phyloP scores from a whole-genome alignment of 2,113 vertebrate species.

The Oncorhynchus tshawytscha region DNA sequence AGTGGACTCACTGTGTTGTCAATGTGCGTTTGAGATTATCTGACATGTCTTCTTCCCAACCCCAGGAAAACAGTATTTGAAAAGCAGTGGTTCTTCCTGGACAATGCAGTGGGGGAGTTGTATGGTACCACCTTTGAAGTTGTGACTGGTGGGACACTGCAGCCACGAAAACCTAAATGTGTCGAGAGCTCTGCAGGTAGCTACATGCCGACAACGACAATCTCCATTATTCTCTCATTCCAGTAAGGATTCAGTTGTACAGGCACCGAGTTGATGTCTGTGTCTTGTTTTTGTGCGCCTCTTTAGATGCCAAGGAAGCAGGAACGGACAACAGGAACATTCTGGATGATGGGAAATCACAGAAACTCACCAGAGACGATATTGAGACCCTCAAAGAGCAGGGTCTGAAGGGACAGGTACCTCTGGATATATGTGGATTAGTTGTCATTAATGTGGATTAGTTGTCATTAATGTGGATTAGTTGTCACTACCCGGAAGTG shows the following conservation, averaged over 20 bases:
- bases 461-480: background rate
- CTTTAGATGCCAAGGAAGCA: constrained; percentile 86
- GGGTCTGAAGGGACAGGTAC: constrained; percentile 94
- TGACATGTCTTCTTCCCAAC: background rate
- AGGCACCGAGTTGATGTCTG: background rate
- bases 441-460: background rate
- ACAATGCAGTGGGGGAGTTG: constrained; percentile 83
- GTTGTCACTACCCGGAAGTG: too few relatives aligned
- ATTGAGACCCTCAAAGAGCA: constrained; percentile 96
- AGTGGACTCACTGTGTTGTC: too few relatives aligned
- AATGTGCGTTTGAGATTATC: background rate
- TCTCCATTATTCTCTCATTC: background rate
- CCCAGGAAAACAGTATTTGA: constrained; percentile 92
- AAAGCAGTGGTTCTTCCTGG: constrained; percentile 94
- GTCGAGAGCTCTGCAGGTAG: constrained; percentile 77
- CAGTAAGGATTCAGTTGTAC: background rate
- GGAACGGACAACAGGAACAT: constrained; percentile 97
- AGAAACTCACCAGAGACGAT: constrained; percentile 96
- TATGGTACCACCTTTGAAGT: constrained; percentile 91
- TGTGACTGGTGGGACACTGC: constrained; percentile 79
- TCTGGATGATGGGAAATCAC: constrained; percentile 94
- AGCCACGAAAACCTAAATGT: constrained; percentile 70
- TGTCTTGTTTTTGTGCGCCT: constrained; percentile 4
- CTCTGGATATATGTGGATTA: background rate
- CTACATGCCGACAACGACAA: too few relatives aligned